Percentiles rank a stretch among this genome's conserved stretches.
phyloP scores from a whole-genome alignment of 2,797 vertebrate genomes.

The Nannoperca obscura region DNA sequence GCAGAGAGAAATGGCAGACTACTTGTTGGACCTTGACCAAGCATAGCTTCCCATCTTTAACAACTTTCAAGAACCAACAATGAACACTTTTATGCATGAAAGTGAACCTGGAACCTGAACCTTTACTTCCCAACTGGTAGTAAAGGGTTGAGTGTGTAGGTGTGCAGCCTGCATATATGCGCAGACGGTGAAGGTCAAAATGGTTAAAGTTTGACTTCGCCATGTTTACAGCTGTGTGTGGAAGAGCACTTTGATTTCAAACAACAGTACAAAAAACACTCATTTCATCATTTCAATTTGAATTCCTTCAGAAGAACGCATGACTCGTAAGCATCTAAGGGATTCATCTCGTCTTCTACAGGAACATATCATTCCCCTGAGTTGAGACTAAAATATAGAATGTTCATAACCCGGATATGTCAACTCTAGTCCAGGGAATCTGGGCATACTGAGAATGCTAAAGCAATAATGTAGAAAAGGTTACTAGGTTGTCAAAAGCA shows the following conservation, averaged over 20 bases:
- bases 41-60: background rate
- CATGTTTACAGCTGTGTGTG: background rate
- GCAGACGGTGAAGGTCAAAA: too few relatives aligned
- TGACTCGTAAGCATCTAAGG: slow-evolving; percentile 11
- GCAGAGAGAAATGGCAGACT: background rate
- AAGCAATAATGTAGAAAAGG: background rate
- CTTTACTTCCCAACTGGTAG: too few relatives aligned
- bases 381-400: background rate
- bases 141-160: too few relatives aligned
- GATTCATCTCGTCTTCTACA: background rate
- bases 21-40: background rate
- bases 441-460: background rate
- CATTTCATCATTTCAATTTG: slow-evolving; percentile 3
- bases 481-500: background rate
- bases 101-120: background rate
- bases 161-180: too few relatives aligned
- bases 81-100: background rate
- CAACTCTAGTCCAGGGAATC: background rate
- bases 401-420: background rate
- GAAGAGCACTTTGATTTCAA: background rate
- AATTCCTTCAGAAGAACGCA: background rate
- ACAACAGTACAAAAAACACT: too few relatives aligned
- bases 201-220: too few relatives aligned
- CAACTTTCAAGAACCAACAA: background rate
- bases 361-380: background rate